Percentiles rank a stretch among this genome's conserved stretches.
Evolutionary conservation across 2,797 vertebrate species (phyloP).

Genomic region (Eulemur mongoz): DNA sequence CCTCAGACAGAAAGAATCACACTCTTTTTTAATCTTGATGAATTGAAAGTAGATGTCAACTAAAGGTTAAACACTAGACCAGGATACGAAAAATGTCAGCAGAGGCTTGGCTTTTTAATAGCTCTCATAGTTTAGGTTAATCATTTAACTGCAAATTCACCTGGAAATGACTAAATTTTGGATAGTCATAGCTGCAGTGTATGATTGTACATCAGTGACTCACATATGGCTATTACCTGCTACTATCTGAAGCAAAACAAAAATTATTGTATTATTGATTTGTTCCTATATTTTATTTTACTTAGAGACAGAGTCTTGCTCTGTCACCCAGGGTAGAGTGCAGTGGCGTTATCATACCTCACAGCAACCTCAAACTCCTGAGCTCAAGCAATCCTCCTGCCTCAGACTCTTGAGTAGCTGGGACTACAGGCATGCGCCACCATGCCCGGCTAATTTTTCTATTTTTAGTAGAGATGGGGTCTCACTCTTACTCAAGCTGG

Average conservation of each 20-base stretch:
- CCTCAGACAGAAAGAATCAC: background rate
- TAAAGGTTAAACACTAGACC: background rate
- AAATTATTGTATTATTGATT: background rate
- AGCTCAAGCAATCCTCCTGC: no score
- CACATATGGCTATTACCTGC: background rate
- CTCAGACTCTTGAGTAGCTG: no score
- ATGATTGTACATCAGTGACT: conserved; percentile 52
- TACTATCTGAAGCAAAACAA: conserved; percentile 35
- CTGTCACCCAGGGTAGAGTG: no score
- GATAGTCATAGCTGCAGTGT: background rate
- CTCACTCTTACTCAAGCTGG: no score
- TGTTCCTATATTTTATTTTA: background rate
- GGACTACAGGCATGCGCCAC: no score
- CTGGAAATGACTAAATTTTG: conserved; percentile 62
- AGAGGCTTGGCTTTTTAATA: background rate
- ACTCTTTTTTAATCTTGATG: background rate
- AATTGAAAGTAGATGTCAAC: background rate
- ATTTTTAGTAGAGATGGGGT: no score
- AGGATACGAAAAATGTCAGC: background rate
- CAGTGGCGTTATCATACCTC: no score
- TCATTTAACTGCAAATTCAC: conserved; percentile 61
- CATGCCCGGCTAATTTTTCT: no score
- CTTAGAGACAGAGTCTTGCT: no score
- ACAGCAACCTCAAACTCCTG: no score
- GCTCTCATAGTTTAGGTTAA: conserved; percentile 46